A percentile compares a stretch with the other conserved stretches of the same genome.
These are phyloP conservation scores for Oxytorus armatus DNA, from an alignment of 2,888 invertebrate genomes.

Conservation along the genomic window DNA sequence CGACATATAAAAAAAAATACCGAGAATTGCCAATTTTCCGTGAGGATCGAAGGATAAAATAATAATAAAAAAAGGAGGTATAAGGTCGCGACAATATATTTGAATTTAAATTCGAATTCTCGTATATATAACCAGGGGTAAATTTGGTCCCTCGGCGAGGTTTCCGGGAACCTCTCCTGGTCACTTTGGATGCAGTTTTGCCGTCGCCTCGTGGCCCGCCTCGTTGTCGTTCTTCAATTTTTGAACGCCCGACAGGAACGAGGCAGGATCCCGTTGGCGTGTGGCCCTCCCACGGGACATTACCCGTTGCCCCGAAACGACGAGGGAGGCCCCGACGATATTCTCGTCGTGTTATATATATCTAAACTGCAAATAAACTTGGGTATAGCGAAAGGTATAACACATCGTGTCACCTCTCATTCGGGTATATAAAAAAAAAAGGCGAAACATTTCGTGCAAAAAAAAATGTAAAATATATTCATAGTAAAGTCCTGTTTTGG, in stretches of 20 bases:
- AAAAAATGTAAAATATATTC: not conserved
- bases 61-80: constrained; percentile 29
- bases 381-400: constrained; percentile 53
- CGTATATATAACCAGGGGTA: constrained; percentile 65
- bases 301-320: constrained; percentile 68
- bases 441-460: not conserved
- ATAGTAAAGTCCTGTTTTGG: no score
- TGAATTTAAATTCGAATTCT: constrained; percentile 82
- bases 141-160: constrained; percentile 67
- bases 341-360: constrained; percentile 71
- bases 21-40: constrained; percentile 76
- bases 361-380: constrained; percentile 81
- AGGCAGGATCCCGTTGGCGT: constrained; percentile 32
- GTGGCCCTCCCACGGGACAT: constrained; percentile 71
- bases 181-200: constrained; percentile 83
- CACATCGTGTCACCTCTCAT: not conserved
- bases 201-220: constrained; percentile 68
- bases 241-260: constrained; percentile 74
- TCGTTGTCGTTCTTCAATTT: constrained; percentile 82
- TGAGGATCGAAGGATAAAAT: constrained; percentile 66
- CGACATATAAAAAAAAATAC: constrained; percentile 70
- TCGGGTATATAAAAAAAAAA: constrained; percentile 14
- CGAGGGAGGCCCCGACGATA: constrained; percentile 72
- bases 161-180: constrained; percentile 78
- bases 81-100: constrained; percentile 74